Percentiles rank a stretch among this genome's conserved stretches.
Evolutionary conservation across 1,140 invertebrate genomes (phyloP).

Genomic region (Bombus balteatus): DNA sequence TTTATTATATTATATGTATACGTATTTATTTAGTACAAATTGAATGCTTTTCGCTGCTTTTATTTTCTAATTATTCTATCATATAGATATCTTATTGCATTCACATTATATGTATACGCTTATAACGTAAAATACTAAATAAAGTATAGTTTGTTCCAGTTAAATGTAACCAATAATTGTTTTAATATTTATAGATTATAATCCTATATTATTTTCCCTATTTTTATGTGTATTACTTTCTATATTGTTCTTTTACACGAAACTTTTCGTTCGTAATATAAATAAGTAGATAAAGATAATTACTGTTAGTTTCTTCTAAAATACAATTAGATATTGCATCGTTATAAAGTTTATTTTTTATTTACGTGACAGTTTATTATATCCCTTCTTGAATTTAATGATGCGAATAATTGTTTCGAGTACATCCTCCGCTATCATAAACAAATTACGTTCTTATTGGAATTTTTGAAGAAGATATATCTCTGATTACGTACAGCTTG

Average conservation of each 20-base stretch:
- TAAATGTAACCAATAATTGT: too few relatives aligned
- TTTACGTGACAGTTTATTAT: neutral
- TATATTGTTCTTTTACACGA: neutral
- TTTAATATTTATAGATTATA: neutral
- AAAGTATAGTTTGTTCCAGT: neutral
- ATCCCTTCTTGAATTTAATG: neutral
- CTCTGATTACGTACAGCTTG: neutral
- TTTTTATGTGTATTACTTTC: neutral
- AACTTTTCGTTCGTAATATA: too few relatives aligned
- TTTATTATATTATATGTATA: neutral
- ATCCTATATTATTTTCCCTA: neutral
- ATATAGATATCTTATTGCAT: too few relatives aligned
- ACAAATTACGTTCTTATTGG: neutral
- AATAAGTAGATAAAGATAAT: neutral
- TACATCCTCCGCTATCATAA: neutral
- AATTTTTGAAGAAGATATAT: neutral
- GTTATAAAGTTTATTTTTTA: too few relatives aligned
- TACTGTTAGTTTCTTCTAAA: neutral
- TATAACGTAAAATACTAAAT: neutral
- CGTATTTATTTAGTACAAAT: neutral
- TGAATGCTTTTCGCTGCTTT: neutral
- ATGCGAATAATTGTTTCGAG: neutral
- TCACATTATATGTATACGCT: too few relatives aligned
- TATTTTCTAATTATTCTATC: neutral
- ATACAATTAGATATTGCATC: neutral